These are phyloP conservation scores for Lithosia quadra DNA, from an alignment of 2,888 invertebrate species.

Conservation along the genomic window DNA sequence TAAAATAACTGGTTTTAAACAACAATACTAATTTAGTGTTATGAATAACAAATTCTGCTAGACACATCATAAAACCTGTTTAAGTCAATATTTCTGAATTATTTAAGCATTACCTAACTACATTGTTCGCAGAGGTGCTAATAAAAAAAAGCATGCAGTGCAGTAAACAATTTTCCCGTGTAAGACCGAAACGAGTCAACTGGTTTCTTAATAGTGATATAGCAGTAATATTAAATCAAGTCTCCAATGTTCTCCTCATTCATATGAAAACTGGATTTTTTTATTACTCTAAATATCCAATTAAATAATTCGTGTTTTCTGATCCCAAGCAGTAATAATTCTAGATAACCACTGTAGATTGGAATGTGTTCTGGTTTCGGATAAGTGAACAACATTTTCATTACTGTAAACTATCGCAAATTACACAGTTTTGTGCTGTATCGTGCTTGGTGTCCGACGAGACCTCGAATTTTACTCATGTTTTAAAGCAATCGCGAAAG, in stretches of 20 bases:
- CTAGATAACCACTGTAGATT: neutral
- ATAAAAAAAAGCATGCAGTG: neutral
- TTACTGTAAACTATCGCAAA: neutral
- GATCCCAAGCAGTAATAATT: neutral
- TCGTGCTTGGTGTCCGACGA: too few species aligned
- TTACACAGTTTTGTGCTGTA: neutral
- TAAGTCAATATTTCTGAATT: neutral
- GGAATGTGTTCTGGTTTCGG: conserved; percentile 1
- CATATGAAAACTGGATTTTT: neutral
- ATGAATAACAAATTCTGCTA: neutral
- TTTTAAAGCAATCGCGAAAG: too few species aligned
- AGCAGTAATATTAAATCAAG: neutral
- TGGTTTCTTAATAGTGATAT: neutral
- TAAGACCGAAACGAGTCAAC: neutral
- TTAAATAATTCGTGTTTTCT: neutral
- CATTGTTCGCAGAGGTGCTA: neutral
- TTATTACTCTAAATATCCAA: too few species aligned
- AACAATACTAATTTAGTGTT: neutral
- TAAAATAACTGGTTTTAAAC: neutral
- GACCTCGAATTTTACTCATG: too few species aligned
- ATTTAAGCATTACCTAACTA: neutral
- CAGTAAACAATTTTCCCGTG: too few species aligned
- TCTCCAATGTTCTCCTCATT: neutral
- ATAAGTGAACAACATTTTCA: neutral
- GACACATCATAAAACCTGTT: conserved; percentile 4